phyloP scores from a whole-genome alignment of 2,113 vertebrate species.

The Coregonus clupeaformis region DNA sequence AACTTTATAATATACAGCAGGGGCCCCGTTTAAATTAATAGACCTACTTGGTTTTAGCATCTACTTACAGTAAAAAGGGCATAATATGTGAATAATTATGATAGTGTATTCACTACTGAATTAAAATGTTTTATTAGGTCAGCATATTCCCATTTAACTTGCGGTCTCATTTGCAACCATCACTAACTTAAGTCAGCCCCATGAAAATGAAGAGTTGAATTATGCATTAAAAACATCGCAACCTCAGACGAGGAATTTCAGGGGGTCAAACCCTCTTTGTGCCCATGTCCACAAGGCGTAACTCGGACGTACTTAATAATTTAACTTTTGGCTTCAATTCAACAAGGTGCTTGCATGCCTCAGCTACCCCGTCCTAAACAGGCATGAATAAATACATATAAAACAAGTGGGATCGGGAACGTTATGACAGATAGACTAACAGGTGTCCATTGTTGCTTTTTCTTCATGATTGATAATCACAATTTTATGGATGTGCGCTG shows the following conservation, averaged over 20 bases:
- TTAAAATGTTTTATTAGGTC: constrained; percentile 5
- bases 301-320: constrained; percentile 9
- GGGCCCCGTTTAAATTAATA: neutral
- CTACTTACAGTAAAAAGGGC: neutral
- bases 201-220: neutral
- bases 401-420: too few species aligned
- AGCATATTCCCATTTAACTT: neutral
- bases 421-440: constrained; percentile 22
- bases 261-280: constrained; percentile 30
- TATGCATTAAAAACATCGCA: constrained; percentile 8
- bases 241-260: neutral
- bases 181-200: neutral
- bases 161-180: neutral
- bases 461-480: constrained; percentile 6
- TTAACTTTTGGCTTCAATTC: constrained; percentile 9
- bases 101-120: neutral
- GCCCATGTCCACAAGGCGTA: constrained; percentile 46
- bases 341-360: neutral
- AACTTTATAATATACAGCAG: neutral
- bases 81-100: neutral
- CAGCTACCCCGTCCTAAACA: neutral
- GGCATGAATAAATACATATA: neutral
- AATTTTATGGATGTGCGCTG: too few species aligned
- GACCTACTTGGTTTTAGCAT: neutral
- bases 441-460: constrained; percentile 41